Evolutionary conservation across 2,113 vertebrate genomes (phyloP), one percentile per base, ranked within the genome.

Genomic region (Mobula birostris): DNA sequence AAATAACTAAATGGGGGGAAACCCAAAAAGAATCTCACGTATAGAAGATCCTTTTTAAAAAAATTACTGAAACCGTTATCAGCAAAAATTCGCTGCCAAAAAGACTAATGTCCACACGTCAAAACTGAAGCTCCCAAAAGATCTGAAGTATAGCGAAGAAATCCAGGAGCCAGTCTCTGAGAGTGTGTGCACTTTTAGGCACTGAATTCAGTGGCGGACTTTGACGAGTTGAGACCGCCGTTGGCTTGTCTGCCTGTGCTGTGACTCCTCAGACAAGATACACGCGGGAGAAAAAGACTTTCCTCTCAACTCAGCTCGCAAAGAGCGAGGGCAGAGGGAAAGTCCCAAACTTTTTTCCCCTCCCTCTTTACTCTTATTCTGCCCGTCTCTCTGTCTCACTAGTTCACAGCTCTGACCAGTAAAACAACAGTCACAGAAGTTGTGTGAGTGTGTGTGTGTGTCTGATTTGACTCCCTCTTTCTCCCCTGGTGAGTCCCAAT

Each of bases 251-350:
- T 90, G 85, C 63, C 85, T 90, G 85, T n/a, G 61, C 61, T 29
- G 85, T 66, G 85, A 68, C n/a, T 68, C 85, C 6, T 90, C 29
- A 90, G 85, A 90, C 85, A 90, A 90, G 85, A 90, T 90, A 90
- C 85, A 90, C 61, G 82, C 82, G 48, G 56, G 12, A 24, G 27
- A 29, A 88, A 88, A 88, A 88, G 63, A 66, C 61, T 90, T 90
- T 68, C 56, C 85, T 90, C 85, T 66, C 85, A 1, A 8, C 61
- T 66, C 85, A 66, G 27, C 27, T 14, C 24, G 58, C 61, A 7
- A 61, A 90, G 85, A 88, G 85, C 29, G 85, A 90, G 85, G 85
- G 61, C 61, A 68, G 61, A 36, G 85, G n/a, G 17, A 29, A 90
- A 90, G 66, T 66, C 5, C 14, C 0, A 66, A 90, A 90, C 85